Conservation (phyloP, 2,113 vertebrate species). For the Natator depressus region DNA sequence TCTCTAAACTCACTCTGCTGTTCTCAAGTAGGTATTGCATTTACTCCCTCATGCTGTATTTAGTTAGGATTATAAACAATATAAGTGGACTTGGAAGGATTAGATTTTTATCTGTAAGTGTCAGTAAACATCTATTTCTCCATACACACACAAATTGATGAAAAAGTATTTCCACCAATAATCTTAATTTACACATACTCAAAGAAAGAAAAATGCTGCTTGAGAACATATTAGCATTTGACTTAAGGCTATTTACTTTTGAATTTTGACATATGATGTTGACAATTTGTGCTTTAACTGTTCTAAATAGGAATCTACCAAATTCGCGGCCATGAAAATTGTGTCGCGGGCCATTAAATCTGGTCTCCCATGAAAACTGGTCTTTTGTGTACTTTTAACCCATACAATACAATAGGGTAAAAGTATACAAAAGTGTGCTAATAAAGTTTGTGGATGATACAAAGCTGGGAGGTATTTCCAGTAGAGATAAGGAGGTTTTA, state of each 20-base stretch:
- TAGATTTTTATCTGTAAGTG: not conserved
- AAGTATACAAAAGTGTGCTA: too few relatives aligned
- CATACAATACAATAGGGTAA: too few relatives aligned
- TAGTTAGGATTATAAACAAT: slow-evolving; percentile 2
- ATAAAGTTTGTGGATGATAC: too few relatives aligned
- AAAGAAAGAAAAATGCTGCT: not conserved
- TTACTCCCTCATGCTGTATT: slow-evolving; percentile 2
- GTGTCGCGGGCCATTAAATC: too few relatives aligned
- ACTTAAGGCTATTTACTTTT: not conserved
- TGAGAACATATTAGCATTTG: not conserved
- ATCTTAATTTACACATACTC: not conserved
- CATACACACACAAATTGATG: not conserved
- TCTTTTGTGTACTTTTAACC: too few relatives aligned
- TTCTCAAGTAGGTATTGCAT: not conserved
- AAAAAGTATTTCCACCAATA: not conserved
- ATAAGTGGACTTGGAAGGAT: not conserved
- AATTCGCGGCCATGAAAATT: too few relatives aligned
- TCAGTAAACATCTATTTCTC: not conserved
- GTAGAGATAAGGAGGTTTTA: too few relatives aligned
- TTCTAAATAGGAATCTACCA: not conserved
- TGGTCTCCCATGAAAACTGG: too few relatives aligned
- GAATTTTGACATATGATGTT: not conserved
- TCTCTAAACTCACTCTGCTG: slow-evolving; percentile 23
- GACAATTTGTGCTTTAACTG: not conserved
- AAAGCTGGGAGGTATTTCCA: too few relatives aligned